Conservation (phyloP, 2,888 invertebrate species). For the Melipona bicolor region DNA sequence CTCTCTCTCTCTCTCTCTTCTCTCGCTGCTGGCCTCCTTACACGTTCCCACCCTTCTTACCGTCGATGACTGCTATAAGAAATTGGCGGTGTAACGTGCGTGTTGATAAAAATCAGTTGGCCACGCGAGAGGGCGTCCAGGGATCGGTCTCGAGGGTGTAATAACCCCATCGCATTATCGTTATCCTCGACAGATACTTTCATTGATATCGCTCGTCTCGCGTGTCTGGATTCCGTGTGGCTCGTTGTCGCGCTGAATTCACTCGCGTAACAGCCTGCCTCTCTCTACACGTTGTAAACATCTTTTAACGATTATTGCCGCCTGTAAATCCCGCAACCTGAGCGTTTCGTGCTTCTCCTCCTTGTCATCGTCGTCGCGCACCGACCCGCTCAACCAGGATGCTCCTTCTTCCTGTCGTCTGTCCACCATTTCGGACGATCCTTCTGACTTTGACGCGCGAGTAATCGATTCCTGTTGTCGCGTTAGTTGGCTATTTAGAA, state of each 20-base stretch:
- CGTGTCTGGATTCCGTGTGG: constrained; percentile 31
- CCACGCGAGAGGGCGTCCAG: constrained; percentile 63
- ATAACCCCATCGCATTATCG: constrained; percentile 68
- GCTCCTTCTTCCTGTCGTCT: neutral
- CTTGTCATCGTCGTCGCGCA: neutral
- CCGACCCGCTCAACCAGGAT: neutral
- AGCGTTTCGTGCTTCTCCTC: constrained; percentile 13
- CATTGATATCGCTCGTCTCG: constrained; percentile 59
- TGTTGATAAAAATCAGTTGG: constrained; percentile 75
- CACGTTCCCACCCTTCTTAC: constrained; percentile 15
- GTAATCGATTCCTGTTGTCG: neutral
- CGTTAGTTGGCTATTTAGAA: neutral
- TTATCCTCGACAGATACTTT: constrained; percentile 69
- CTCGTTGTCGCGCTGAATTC: constrained; percentile 29
- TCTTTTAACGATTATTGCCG: constrained; percentile 35
- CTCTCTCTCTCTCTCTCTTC: neutral
- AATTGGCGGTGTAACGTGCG: constrained; percentile 64
- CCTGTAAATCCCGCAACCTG: constrained; percentile 34
- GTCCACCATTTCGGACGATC: neutral
- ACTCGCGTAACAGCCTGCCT: constrained; percentile 8
- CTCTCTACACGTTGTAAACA: constrained; percentile 20
- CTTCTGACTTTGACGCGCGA: neutral
- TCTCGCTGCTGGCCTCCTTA: constrained; percentile 9
- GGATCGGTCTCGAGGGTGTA: constrained; percentile 64
- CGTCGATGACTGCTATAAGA: constrained; percentile 61